Evolutionary conservation across 2,797 vertebrate genomes (phyloP), one percentile per base, ranked within the genome.

Genomic region (Carapus acus): DNA sequence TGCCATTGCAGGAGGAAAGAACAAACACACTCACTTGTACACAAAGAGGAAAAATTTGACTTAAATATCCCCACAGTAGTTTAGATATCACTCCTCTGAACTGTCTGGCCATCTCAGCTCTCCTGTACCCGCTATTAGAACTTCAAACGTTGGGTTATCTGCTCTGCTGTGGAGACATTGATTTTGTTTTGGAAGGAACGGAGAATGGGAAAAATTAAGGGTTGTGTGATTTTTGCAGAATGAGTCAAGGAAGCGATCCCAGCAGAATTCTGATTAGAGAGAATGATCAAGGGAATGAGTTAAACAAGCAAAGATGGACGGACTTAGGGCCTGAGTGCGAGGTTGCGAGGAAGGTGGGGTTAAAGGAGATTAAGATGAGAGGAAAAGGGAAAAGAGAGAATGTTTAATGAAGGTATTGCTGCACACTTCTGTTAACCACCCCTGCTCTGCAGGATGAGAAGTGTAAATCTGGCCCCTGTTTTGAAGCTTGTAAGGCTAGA

Each of bases 71-170:
- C 73, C 74, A 6, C 11, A 29, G 11, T 29, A 29, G 6, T 29
- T 29, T 6, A 6, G 11, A 29, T 29, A 78, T 79, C 69, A 64
- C 72, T 67, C 51, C 43, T 71, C 24, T 50, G 47, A 38, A n/a
- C 56, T n/a, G 24, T 62, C 53, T 57, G 44, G 41, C 47, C 19
- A n/a, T n/a, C n/a, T 43, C 48, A 24, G 8, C 42, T 52, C 54
- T 58, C 51, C 59, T 53, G 47, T 57, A 50, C 52, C 47, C 47
- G n/a, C 78, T 71, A 67, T 73, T 54, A 74, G 54, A 69, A 76
- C 78, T 81, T 83, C 74, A 83, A 80, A 85, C 82, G 80, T 79
- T 84, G 83, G 82, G 81, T 83, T 84, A 83, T 82, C 76, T 81
- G 78, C 79, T 74, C 77, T 55, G 73, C 72, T 76, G 77, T 76